These are phyloP conservation scores for Aphrocallistes beatrix DNA, from an alignment of 37 sponge, comb jelly and placozoan genomes.

Conservation along the genomic window DNA sequence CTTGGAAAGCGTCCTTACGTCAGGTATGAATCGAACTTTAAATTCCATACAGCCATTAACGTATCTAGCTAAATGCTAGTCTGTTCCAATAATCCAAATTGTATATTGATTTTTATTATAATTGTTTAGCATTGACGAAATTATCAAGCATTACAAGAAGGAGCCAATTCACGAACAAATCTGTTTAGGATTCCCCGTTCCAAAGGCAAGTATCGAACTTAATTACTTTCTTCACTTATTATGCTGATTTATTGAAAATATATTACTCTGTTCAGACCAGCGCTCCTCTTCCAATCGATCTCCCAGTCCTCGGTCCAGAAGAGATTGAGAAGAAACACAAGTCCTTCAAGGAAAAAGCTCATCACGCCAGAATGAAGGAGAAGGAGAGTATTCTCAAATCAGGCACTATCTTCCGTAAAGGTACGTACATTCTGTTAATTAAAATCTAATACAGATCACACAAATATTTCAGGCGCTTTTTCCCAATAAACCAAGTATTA, in stretches of 20 bases:
- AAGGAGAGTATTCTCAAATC: not conserved
- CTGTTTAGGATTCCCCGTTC: not conserved
- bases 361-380: not conserved
- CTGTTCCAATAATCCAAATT: not conserved
- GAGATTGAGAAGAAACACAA: not conserved
- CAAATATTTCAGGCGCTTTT: not conserved
- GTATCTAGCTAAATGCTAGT: not conserved
- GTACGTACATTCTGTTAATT: not conserved
- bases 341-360: not conserved
- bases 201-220: not conserved
- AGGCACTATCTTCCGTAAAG: not conserved
- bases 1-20: conserved; percentile 15
- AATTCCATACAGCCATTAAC: not conserved
- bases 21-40: not conserved
- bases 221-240: not conserved
- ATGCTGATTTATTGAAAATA: not conserved
- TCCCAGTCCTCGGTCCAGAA: not conserved
- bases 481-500: too few relatives aligned
- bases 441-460: not conserved
- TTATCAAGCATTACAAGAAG: conserved; percentile 15
- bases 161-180: conserved; percentile 7
- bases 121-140: not conserved
- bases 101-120: not conserved
- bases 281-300: not conserved
- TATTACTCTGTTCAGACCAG: not conserved